Base-by-base conservation (phyloP, 2,797 vertebrate genomes). In the Columba guinea region DNA sequence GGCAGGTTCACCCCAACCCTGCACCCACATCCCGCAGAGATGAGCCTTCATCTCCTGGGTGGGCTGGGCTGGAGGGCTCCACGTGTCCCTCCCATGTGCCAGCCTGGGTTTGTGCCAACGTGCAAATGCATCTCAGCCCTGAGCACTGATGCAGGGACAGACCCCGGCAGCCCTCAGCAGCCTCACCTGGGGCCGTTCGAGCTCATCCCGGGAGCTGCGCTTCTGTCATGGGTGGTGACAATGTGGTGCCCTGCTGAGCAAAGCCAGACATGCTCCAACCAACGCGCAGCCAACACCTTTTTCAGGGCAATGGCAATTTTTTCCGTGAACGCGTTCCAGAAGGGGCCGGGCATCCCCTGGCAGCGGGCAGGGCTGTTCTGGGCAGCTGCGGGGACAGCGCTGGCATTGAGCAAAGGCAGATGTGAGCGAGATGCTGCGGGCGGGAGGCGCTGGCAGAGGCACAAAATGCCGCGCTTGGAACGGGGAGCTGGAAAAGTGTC, bases 311-410 rank as follows among this genome's bases (percentile, higher is more conserved):
- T 1, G 22, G 4, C 52, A 22, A 26, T 46, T 26, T 20, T 30
- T 46, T 52, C 71, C 3, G 0, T 1, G 8, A 63, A 5, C 2
- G 0, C 3, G 0, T 41, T 62, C 44, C 73, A 32, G 34, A 39
- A n/a, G 53, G 53, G 67, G 22, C 9, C 0, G 5, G 37, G 34
- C 37, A 1, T 13, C 44, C 70, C 53, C 48, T 55, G 63, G 81
- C 92, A 93, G 73, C 28, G 11, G 46, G 68, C 44, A 3, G 37
- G 64, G 71, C 70, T 51, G 90, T 85, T 13, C 16, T 9, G 19
- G 24, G 49, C 49, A n/a, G 62, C 71, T 59, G 64, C 46, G 3
- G 37, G 41, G 60, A 13, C 53, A 35, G 53, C 19, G 46, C 71
- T 91, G 91, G 69, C 79, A 34, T 30, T 75, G 94, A 93, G 77